These are phyloP conservation scores for Vanessa cardui DNA, from an alignment of 2,888 invertebrate species.

Conservation along the genomic window DNA sequence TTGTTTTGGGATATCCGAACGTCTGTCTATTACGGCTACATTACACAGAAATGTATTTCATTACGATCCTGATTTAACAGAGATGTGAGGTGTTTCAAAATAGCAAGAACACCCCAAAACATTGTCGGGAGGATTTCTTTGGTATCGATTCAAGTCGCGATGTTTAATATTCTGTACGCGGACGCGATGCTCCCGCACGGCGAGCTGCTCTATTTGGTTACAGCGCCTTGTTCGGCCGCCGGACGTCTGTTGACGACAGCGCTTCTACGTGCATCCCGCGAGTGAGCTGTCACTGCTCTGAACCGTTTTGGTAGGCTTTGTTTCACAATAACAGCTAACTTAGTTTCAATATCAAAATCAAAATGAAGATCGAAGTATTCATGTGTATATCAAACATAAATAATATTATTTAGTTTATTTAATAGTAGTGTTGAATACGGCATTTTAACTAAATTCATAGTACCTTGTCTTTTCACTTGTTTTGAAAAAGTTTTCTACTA, in stretches of 20 bases:
- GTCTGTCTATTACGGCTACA: neutral
- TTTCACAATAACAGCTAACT: neutral
- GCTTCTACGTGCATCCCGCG: conserved; percentile 56
- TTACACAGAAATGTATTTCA: neutral
- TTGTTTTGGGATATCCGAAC: neutral
- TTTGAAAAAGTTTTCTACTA: no score
- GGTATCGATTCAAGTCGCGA: conserved; percentile 44
- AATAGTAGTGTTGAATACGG: no score
- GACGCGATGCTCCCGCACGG: conserved; percentile 48
- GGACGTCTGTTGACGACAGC: conserved; percentile 60
- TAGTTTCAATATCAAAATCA: no score
- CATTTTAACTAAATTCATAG: no score
- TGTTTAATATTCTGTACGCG: conserved; percentile 45
- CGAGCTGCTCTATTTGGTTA: conserved; percentile 68
- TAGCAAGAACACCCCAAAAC: conserved; percentile 50
- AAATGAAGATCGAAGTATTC: no score
- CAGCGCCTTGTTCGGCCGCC: conserved; percentile 54
- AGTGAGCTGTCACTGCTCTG: conserved; percentile 27
- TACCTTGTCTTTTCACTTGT: no score
- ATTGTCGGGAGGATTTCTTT: conserved; percentile 50
- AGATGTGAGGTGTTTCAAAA: conserved; percentile 12
- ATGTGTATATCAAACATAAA: no score
- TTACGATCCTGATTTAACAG: conserved; percentile 11
- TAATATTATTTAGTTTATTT: no score
- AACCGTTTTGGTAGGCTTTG: conserved; percentile 22